Conservation (phyloP, 2,888 invertebrate species). For the Himalopsyche kuldschensis region DNA sequence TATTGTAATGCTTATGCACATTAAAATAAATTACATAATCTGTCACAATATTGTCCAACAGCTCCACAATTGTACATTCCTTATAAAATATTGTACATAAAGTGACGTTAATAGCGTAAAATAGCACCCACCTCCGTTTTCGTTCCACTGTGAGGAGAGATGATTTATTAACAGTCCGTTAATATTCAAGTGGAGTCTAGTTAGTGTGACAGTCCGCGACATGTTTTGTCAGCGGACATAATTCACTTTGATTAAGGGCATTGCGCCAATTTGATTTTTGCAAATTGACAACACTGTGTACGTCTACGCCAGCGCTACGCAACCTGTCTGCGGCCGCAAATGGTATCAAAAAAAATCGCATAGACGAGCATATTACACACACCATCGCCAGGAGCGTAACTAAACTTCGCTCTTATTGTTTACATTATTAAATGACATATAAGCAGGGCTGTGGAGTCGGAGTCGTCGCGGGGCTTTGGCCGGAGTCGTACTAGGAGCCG, state of each 20-base stretch:
- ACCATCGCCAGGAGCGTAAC: too few species aligned
- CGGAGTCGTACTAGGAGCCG: too few species aligned
- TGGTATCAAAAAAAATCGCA: too few species aligned
- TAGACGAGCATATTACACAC: too few species aligned
- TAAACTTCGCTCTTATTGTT: too few species aligned
- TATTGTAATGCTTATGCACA: too few species aligned
- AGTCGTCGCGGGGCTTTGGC: too few species aligned
- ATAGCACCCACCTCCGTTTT: neutral
- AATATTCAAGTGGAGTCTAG: neutral
- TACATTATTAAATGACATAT: too few species aligned
- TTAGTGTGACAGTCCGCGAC: slow-evolving; percentile 1
- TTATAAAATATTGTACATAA: neutral
- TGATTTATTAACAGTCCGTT: neutral
- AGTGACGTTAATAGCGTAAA: neutral
- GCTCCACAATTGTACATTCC: neutral
- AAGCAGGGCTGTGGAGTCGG: too few species aligned
- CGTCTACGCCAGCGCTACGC: neutral
- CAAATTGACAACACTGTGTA: neutral
- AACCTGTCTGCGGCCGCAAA: neutral
- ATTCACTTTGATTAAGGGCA: slow-evolving; percentile 2
- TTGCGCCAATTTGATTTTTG: slow-evolving; percentile 1
- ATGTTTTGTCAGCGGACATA: slow-evolving; percentile 1
- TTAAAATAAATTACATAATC: too few species aligned
- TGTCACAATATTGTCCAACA: neutral
- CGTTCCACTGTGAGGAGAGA: neutral